Evolutionary conservation across 2,888 invertebrate species (phyloP).

Genomic region (Campaea margaritaria): DNA sequence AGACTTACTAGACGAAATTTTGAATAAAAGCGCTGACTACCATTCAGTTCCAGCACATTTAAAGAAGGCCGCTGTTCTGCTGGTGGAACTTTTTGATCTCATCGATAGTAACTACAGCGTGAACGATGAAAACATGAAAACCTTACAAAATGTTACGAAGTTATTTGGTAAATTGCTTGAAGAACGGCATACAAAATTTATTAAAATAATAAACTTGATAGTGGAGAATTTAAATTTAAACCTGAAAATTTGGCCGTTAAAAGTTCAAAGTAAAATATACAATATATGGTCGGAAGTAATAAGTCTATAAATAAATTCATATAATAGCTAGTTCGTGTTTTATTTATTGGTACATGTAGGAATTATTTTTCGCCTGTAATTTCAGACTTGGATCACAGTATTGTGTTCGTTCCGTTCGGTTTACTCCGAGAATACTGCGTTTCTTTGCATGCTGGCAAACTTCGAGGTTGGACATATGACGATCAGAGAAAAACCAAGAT

Average conservation of each 20-base stretch:
- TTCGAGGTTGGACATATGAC: no score
- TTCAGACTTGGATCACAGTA: no score
- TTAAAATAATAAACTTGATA: constrained; percentile 44
- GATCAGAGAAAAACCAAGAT: no score
- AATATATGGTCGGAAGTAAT: constrained; percentile 53
- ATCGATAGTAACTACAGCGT: constrained; percentile 56
- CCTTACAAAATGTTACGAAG: constrained; percentile 48
- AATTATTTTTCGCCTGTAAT: no score
- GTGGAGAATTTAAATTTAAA: constrained; percentile 57
- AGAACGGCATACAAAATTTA: neutral
- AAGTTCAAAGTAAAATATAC: constrained; percentile 50
- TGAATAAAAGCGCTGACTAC: constrained; percentile 50
- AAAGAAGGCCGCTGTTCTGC: constrained; percentile 44
- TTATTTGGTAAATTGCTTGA: constrained; percentile 35
- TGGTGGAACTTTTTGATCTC: constrained; percentile 48
- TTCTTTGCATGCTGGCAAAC: no score
- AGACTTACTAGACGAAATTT: constrained; percentile 60
- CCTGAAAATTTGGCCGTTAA: constrained; percentile 55
- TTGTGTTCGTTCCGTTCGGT: no score
- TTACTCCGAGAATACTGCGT: no score
- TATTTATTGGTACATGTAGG: no score
- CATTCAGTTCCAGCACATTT: constrained; percentile 44
- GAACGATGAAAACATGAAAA: constrained; percentile 46
- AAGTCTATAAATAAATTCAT: constrained; percentile 8
- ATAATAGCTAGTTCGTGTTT: no score